Percentiles rank a stretch among this genome's conserved stretches.
phyloP scores from a whole-genome alignment of 35 echinoderm and acorn worm species.

The Lytechinus pictus region DNA sequence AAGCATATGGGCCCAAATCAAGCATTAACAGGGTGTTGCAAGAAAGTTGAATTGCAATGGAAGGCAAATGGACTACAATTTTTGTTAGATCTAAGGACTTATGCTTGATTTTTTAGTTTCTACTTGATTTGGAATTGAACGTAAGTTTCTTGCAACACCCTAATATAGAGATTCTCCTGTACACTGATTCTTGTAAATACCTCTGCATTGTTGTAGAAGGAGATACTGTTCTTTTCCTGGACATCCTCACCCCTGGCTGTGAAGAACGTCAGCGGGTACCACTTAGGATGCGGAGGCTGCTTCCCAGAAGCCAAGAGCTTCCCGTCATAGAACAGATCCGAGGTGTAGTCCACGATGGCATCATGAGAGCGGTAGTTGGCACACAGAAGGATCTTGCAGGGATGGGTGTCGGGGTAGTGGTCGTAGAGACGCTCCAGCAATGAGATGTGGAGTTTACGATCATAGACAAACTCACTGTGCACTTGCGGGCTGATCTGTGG shows the following conservation, averaged over 20 bases:
- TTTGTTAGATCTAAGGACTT: too few relatives aligned
- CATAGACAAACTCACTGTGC: conserved; percentile 86
- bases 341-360: conserved; percentile 94
- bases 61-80: too few relatives aligned
- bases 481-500: conserved; percentile 91
- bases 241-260: conserved; percentile 96
- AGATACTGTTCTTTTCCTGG: conserved; percentile 97
- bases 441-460: conserved; percentile 91
- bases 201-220: conserved; percentile 98
- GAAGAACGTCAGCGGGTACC: conserved; percentile 91
- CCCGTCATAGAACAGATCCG: conserved; percentile 89
- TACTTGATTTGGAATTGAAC: too few relatives aligned
- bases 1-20: too few relatives aligned
- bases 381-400: conserved; percentile 97
- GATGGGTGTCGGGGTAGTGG: conserved; percentile 82
- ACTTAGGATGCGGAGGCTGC: conserved; percentile 75
- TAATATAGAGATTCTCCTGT: not conserved
- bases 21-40: too few relatives aligned
- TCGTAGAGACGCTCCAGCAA: conserved; percentile 92
- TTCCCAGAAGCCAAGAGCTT: conserved; percentile 83
- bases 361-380: conserved; percentile 98
- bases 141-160: too few relatives aligned
- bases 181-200: not conserved
- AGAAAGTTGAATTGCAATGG: too few relatives aligned
- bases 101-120: too few relatives aligned